Conservation (phyloP, 2,113 vertebrate genomes). For the Scatophagus argus region DNA sequence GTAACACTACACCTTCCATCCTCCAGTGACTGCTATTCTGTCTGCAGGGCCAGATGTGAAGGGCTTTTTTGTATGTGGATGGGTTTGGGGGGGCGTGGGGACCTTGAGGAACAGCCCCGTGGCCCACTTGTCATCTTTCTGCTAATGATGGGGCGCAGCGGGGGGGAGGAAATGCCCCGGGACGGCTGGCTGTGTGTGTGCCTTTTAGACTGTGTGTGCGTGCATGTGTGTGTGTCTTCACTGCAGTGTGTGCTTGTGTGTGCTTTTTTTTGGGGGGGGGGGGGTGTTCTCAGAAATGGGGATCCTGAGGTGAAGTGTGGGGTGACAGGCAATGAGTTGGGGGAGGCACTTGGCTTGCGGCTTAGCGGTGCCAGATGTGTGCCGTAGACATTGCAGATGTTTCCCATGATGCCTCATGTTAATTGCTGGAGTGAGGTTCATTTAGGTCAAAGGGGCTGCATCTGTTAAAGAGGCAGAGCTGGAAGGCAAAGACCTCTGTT, state of each 20-base stretch:
- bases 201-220: background rate
- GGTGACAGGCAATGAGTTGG: slow-evolving; percentile 31
- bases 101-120: slow-evolving; percentile 61
- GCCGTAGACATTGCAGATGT: slow-evolving; percentile 70
- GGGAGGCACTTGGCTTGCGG: slow-evolving; percentile 46
- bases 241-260: slow-evolving; percentile 11
- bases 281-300: slow-evolving; percentile 11
- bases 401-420: slow-evolving; percentile 72
- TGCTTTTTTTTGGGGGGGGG: too few species aligned
- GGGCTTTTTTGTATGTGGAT: slow-evolving; percentile 39
- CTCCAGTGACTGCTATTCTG: slow-evolving; percentile 34
- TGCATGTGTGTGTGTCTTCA: background rate
- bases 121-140: slow-evolving; percentile 68
- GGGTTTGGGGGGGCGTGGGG: slow-evolving; percentile 32
- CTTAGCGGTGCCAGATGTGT: slow-evolving; percentile 76
- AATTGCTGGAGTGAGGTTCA: slow-evolving; percentile 68
- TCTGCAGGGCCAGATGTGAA: slow-evolving; percentile 55
- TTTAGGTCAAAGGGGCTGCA: slow-evolving; percentile 64
- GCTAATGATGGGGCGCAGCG: slow-evolving; percentile 71
- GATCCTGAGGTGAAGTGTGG: slow-evolving; percentile 19
- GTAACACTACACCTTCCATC: slow-evolving; percentile 43
- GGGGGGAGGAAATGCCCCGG: slow-evolving; percentile 61
- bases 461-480: slow-evolving; percentile 55
- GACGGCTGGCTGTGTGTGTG: slow-evolving; percentile 47
- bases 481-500: slow-evolving; percentile 44